These are phyloP conservation scores for Hepsetus odoe DNA, from an alignment of 2,113 vertebrate genomes.

Conservation along the genomic window DNA sequence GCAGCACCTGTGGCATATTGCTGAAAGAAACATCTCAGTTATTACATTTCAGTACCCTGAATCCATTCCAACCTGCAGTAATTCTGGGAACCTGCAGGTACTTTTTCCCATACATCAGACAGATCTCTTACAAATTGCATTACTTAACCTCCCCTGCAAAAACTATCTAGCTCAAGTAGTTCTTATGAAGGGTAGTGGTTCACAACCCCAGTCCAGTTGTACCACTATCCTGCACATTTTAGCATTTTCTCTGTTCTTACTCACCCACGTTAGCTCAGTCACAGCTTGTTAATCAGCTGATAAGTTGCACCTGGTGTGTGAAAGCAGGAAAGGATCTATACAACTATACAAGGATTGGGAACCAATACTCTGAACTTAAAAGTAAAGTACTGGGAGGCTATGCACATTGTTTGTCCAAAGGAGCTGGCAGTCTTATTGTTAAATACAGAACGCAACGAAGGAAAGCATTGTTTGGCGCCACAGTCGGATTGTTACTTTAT, in stretches of 20 bases:
- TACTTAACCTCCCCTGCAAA: not conserved
- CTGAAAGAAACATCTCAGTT: not conserved
- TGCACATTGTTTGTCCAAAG: not conserved
- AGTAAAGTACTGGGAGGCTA: not conserved
- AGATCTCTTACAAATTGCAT: not conserved
- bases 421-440: constrained; percentile 6
- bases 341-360: not conserved
- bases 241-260: not conserved
- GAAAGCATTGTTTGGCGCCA: constrained; percentile 18
- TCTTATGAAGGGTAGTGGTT: no score
- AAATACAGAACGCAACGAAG: constrained; percentile 14
- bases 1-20: not conserved
- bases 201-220: no score
- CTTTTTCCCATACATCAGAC: no score
- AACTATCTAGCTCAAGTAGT: no score
- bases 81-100: not conserved
- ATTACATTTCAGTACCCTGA: not conserved
- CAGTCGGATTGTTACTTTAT: constrained; percentile 20
- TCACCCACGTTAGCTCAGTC: not conserved
- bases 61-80: not conserved
- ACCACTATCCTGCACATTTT: not conserved
- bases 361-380: constrained; percentile 12
- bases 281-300: not conserved
- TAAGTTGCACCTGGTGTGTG: not conserved
- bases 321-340: not conserved